Evolutionary conservation across 2,888 invertebrate genomes (phyloP), one percentile per base, ranked within the genome.

Genomic region (Eugnorisma glareosa): DNA sequence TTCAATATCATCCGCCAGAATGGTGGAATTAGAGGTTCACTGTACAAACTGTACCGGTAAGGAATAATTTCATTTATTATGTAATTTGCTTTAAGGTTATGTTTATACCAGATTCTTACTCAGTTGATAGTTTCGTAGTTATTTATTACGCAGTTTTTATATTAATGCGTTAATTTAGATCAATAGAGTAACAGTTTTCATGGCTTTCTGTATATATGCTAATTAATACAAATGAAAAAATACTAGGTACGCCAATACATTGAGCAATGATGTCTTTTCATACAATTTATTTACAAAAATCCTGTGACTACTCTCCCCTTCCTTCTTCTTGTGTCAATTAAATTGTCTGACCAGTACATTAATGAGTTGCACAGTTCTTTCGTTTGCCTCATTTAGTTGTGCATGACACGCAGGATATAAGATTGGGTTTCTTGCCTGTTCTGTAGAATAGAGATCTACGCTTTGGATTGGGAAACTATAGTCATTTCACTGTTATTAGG

Each of bases 21-120:
- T 93, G 99, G 99, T 66, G 99, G 99, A 1, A 92, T 98, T 10
- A 94, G 97, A 45, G 97, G 96, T 5, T 97, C 98, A 0, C 89
- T 98, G 72, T 97, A 96, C 78, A 98, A 98, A 94, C 84, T 98
- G 0, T 98, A 97, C 95, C 98, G 98, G 99, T 98, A 96, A 94
- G 90, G 31, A 59, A 63, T 71, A 79, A 86, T 77, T 78, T 86
- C 72, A 18, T 74, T 83, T 89, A 93, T 96, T 96, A 96, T 96
- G 93, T 96, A 96, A 96, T 95, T 90, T 88, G 15, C 73, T 31
- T 63, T 24, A 83, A 91, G 94, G 92, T 94, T 94, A 93, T 90
- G 87, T 90, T 92, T 87, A 87, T 59, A 2, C 66, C 43, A 75
- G 61, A 82, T 74, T 84, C 71, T 78, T 78, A 59, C 15, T 13